Evolutionary conservation across 2,113 vertebrate species (phyloP).

Genomic region (Gopherus flavomarginatus): DNA sequence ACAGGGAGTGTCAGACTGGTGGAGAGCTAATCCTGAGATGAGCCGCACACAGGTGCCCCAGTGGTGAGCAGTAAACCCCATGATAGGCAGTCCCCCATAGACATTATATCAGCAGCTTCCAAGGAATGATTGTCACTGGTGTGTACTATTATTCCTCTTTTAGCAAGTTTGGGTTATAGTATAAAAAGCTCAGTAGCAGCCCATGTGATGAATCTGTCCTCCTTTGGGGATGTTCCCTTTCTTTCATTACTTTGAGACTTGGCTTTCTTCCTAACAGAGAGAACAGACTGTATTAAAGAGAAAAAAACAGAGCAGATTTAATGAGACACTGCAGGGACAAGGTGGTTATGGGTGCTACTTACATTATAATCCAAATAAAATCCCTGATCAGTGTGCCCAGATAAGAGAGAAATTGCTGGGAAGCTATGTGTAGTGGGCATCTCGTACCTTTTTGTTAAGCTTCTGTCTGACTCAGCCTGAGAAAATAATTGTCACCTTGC

Average conservation of each 20-base stretch:
- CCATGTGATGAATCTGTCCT: rapidly evolving
- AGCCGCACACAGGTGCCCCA: not conserved
- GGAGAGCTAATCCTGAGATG: not conserved
- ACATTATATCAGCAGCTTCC: not conserved
- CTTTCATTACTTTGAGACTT: not conserved
- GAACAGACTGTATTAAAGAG: rapidly evolving
- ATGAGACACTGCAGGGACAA: rapidly evolving
- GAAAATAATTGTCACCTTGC: rapidly evolving
- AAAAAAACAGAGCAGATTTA: not conserved
- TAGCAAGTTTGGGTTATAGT: rapidly evolving
- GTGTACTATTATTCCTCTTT: not conserved
- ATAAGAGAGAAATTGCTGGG: rapidly evolving
- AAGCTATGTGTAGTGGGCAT: rapidly evolving
- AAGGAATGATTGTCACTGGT: rapidly evolving
- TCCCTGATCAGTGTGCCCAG: not conserved
- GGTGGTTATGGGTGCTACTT: not conserved
- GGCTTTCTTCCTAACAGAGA: not conserved
- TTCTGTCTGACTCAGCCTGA: not conserved
- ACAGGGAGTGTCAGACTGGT: not conserved
- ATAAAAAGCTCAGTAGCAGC: rapidly evolving
- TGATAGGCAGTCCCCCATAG: rapidly evolving
- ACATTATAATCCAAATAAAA: not conserved
- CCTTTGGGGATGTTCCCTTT: not conserved
- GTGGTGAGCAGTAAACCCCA: not conserved
- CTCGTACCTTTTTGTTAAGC: not conserved